These are phyloP conservation scores for Ennomos fuscantarius DNA, from an alignment of 2,888 invertebrate species.

Conservation along the genomic window DNA sequence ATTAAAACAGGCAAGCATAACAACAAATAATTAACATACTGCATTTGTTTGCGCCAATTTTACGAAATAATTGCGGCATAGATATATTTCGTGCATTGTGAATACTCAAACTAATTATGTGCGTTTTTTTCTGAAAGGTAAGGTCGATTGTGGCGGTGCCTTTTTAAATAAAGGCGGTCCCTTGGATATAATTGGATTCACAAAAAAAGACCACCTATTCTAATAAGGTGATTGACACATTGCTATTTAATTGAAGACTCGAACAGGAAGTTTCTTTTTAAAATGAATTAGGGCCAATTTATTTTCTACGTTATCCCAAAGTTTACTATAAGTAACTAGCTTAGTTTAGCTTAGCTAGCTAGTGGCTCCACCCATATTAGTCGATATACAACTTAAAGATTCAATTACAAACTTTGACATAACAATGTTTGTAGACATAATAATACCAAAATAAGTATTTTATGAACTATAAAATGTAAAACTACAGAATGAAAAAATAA, in stretches of 20 bases:
- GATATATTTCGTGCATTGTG: constrained; percentile 70
- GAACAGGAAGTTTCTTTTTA: constrained; percentile 46
- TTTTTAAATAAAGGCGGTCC: constrained; percentile 55
- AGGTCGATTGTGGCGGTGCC: constrained; percentile 56
- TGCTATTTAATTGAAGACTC: constrained; percentile 54
- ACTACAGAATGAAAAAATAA: too few species aligned
- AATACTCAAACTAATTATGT: constrained; percentile 80
- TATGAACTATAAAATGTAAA: too few species aligned
- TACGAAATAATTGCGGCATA: constrained; percentile 73
- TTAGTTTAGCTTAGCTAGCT: too few species aligned
- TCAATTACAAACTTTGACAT: too few species aligned
- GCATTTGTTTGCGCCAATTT: constrained; percentile 75
- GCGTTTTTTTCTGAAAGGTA: constrained; percentile 60
- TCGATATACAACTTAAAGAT: too few species aligned
- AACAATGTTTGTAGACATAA: too few species aligned
- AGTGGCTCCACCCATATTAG: too few species aligned
- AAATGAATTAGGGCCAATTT: constrained; percentile 20
- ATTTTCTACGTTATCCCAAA: too few species aligned
- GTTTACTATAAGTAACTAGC: too few species aligned
- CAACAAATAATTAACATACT: constrained; percentile 62
- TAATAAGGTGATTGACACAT: constrained; percentile 82
- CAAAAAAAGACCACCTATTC: constrained; percentile 62
- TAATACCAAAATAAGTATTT: too few species aligned
- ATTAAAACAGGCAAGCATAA: constrained; percentile 48
- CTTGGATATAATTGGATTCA: constrained; percentile 55